Conservation (phyloP, 2,888 invertebrate genomes). For the Tachystola acroxantha region DNA sequence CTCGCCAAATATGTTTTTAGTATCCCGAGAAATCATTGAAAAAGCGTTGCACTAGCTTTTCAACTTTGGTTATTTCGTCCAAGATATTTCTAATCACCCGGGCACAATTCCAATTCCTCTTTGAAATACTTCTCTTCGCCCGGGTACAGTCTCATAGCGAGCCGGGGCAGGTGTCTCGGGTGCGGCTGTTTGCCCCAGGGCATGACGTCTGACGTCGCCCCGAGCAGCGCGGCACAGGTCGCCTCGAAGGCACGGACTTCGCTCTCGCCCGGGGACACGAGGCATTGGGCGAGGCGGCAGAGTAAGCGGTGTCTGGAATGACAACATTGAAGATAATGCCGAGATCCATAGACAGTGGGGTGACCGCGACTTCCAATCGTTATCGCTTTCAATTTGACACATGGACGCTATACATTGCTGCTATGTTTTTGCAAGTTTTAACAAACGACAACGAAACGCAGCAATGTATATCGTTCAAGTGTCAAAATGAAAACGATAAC, state of each 20-base stretch:
- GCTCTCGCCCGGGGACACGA: constrained; percentile 25
- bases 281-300: constrained; percentile 46
- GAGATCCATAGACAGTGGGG: neutral
- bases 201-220: constrained; percentile 28
- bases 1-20: too few relatives aligned
- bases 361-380: too few relatives aligned
- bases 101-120: constrained; percentile 31
- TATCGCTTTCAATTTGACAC: too few relatives aligned
- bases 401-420: too few relatives aligned
- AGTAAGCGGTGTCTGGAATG: constrained; percentile 52
- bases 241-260: constrained; percentile 33
- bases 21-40: too few relatives aligned
- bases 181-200: constrained; percentile 33
- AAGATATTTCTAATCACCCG: too few relatives aligned
- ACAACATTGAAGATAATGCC: neutral
- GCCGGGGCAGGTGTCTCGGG: constrained; percentile 28
- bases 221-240: constrained; percentile 27
- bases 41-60: too few relatives aligned
- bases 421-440: too few relatives aligned
- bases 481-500: too few relatives aligned
- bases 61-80: too few relatives aligned
- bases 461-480: too few relatives aligned
- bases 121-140: constrained; percentile 36
- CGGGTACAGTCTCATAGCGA: constrained; percentile 44
- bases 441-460: too few relatives aligned